phyloP scores from a whole-genome alignment of 2,113 vertebrate genomes.

The Pogonocichla stellata region DNA sequence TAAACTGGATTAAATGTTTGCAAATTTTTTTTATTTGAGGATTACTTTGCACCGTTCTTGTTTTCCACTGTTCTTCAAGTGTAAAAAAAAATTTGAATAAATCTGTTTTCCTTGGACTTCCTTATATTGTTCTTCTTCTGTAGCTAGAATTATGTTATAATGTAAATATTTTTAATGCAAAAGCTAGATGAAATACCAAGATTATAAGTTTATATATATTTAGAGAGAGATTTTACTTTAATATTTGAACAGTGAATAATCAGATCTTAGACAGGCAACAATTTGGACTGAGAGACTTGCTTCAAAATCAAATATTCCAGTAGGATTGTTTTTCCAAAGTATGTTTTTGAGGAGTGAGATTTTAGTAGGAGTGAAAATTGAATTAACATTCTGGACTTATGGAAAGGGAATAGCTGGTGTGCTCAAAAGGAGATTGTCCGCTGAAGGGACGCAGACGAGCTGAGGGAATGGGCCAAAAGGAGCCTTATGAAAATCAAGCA shows the following conservation, averaged over 20 bases:
- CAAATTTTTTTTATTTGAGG: not conserved
- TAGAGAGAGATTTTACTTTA: not conserved
- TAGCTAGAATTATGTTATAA: not conserved
- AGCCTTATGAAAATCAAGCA: not conserved
- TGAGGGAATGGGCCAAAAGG: not conserved
- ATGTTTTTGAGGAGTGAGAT: not conserved
- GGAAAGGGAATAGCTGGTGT: not conserved
- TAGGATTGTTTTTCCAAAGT: not conserved
- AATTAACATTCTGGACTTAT: not conserved
- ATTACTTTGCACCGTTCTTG: not conserved
- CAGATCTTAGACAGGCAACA: not conserved
- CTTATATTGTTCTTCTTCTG: not conserved
- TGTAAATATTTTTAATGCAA: not conserved
- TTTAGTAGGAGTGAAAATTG: not conserved
- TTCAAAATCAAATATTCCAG: not conserved
- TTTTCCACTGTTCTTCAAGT: not conserved
- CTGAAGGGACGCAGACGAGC: not conserved
- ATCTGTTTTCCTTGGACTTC: not conserved
- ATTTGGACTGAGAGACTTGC: not conserved
- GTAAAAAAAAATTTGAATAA: not conserved
- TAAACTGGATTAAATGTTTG: not conserved
- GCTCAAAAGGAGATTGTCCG: not conserved
- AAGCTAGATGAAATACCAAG: not conserved
- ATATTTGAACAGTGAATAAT: not conserved
- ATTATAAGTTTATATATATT: not conserved